Conservation (phyloP, 2,888 invertebrate species). For the Thereva nobilitata region DNA sequence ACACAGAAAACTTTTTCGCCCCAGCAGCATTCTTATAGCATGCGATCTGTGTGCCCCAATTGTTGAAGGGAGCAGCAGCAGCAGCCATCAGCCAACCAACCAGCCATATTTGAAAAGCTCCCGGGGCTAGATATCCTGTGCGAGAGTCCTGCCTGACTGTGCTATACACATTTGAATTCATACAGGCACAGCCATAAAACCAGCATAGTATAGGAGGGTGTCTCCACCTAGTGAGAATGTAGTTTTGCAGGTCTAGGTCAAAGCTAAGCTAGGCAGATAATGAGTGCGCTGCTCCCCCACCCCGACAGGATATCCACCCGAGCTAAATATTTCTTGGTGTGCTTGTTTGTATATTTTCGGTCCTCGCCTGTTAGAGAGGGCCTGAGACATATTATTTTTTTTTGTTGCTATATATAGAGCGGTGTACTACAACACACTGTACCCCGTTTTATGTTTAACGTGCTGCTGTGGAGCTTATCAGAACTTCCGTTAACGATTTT, state of each 20-base stretch:
- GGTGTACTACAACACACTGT: not conserved
- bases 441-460: slow-evolving; percentile 17
- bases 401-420: not conserved
- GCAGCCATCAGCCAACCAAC: not conserved
- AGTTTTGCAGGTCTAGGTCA: slow-evolving; percentile 34
- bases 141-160: not conserved
- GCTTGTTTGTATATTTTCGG: not conserved
- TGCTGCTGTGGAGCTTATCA: slow-evolving; percentile 9
- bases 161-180: slow-evolving; percentile 1
- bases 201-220: slow-evolving; percentile 12
- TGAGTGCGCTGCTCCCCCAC: slow-evolving; percentile 1
- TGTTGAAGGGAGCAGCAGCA: slow-evolving; percentile 3
- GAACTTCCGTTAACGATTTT: slow-evolving; percentile 26
- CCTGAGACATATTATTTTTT: not conserved
- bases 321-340: not conserved
- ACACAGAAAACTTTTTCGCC: not conserved
- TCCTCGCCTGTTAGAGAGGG: not conserved
- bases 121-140: not conserved
- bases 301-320: not conserved
- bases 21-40: not conserved
- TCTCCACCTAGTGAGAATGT: slow-evolving; percentile 17
- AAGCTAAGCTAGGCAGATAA: slow-evolving; percentile 30
- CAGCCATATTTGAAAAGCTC: slow-evolving; percentile 28
- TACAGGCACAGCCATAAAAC: no score
- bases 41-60: slow-evolving; percentile 7